phyloP scores from a whole-genome alignment of 2,888 invertebrate species.

The Steromphala cineraria region DNA sequence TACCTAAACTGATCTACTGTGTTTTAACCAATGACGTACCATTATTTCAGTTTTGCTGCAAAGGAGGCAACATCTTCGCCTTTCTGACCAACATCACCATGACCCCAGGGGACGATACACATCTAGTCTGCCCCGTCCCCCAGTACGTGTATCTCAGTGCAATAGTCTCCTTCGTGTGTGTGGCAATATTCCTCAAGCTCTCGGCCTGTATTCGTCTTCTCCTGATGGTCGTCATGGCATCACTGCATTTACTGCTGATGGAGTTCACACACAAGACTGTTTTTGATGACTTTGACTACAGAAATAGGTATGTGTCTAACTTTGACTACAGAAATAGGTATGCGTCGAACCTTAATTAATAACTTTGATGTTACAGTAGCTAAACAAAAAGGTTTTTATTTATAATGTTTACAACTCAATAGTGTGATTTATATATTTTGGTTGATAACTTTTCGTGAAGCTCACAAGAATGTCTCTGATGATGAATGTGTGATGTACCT shows the following conservation, averaged over 20 bases:
- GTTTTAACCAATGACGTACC: not conserved
- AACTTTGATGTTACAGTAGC: no score
- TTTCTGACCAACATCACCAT: conserved; percentile 50
- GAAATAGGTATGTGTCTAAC: conserved; percentile 49
- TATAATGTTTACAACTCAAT: no score
- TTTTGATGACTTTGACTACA: conserved; percentile 86
- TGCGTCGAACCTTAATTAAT: no score
- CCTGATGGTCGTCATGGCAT: conserved; percentile 84
- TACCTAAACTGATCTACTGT: no score
- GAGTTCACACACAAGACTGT: conserved; percentile 87
- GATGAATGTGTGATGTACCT: no score
- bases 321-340: no score
- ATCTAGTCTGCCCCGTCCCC: conserved; percentile 83
- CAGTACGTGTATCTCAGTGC: conserved; percentile 91
- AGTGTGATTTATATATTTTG: no score
- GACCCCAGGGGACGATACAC: conserved; percentile 71
- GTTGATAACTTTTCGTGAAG: no score
- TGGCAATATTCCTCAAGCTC: conserved; percentile 88
- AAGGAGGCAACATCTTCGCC: conserved; percentile 62
- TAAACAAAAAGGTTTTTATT: no score
- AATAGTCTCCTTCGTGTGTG: conserved; percentile 88
- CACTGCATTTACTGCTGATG: conserved; percentile 87
- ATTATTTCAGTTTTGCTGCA: conserved; percentile 71
- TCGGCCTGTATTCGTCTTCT: conserved; percentile 89
- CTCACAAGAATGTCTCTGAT: no score